These are phyloP conservation scores for Calliphora vomitoria DNA, from an alignment of 2,888 invertebrate species.

Conservation along the genomic window DNA sequence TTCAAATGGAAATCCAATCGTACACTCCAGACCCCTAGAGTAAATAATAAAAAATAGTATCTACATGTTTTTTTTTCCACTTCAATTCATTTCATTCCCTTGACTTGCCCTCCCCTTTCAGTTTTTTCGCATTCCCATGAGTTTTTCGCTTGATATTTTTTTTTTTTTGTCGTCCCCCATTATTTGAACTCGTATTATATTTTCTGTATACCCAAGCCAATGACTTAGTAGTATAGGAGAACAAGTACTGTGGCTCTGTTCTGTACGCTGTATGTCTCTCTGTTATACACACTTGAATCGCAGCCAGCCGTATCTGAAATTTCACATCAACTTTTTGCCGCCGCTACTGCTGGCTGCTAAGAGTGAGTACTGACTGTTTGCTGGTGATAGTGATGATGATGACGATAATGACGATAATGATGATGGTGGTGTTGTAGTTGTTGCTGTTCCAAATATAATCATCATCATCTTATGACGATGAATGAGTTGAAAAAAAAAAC, in stretches of 20 bases:
- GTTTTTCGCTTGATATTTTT: constrained; percentile 43
- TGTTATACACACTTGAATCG: constrained; percentile 66
- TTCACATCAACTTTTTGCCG: constrained; percentile 66
- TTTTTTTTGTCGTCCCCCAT: constrained; percentile 46
- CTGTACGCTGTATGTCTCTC: constrained; percentile 49
- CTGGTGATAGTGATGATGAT: constrained; percentile 42
- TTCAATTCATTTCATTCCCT: constrained; percentile 41
- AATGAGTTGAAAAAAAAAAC: constrained; percentile 34
- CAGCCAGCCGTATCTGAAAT: constrained; percentile 70
- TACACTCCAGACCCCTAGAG: constrained; percentile 67
- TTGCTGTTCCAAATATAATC: constrained; percentile 59
- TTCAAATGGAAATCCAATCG: constrained; percentile 44
- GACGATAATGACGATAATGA: constrained; percentile 18
- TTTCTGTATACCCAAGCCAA: constrained; percentile 74
- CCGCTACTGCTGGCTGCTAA: constrained; percentile 28
- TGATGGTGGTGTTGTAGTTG: constrained; percentile 16
- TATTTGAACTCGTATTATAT: constrained; percentile 65
- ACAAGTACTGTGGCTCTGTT: constrained; percentile 38
- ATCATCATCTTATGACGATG: constrained; percentile 56
- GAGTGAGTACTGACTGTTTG: constrained; percentile 26
- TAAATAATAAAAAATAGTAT: constrained; percentile 59
- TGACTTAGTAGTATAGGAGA: constrained; percentile 59
- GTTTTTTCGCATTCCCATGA: constrained; percentile 52
- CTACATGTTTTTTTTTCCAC: constrained; percentile 13
- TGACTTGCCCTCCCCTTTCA: constrained; percentile 33